Evolutionary conservation across 2,113 vertebrate genomes (phyloP).

Genomic region (Sigmodon hispidus): DNA sequence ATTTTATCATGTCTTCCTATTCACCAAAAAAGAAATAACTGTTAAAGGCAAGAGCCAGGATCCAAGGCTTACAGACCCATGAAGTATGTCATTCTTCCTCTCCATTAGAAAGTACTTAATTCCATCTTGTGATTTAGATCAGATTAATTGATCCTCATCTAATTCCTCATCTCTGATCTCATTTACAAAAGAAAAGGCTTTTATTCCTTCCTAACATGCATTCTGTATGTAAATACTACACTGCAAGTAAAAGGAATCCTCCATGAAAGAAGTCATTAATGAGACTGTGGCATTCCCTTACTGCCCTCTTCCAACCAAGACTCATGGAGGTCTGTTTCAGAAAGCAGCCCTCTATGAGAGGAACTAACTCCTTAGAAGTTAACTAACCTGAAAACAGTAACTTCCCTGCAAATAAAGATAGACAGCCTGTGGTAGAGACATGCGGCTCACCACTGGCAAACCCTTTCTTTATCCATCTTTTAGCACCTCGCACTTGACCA

Average conservation of each 20-base stretch:
- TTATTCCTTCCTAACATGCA: background rate
- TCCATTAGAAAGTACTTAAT: slow-evolving; percentile 2
- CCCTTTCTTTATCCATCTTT: background rate
- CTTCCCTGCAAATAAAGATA: slow-evolving; percentile 6
- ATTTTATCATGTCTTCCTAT: background rate
- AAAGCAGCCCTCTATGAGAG: background rate
- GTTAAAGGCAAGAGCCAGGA: background rate
- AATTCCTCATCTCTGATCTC: background rate
- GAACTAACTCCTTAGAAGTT: background rate
- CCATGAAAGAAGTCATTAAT: background rate
- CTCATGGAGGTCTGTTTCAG: background rate
- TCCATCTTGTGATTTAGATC: slow-evolving; percentile 20
- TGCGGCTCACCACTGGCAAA: background rate
- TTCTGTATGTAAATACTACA: slow-evolving; percentile 37
- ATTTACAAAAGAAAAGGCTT: background rate
- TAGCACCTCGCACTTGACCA: background rate
- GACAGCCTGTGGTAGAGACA: background rate
- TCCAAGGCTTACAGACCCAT: background rate
- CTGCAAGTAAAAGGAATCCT: background rate
- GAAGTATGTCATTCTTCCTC: background rate
- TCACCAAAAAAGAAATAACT: background rate
- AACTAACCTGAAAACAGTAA: background rate
- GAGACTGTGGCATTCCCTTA: background rate
- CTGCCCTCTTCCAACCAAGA: too few species aligned
- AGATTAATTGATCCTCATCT: background rate